Conservation (phyloP, 2,888 invertebrate species). For the Tinea trinotella region DNA sequence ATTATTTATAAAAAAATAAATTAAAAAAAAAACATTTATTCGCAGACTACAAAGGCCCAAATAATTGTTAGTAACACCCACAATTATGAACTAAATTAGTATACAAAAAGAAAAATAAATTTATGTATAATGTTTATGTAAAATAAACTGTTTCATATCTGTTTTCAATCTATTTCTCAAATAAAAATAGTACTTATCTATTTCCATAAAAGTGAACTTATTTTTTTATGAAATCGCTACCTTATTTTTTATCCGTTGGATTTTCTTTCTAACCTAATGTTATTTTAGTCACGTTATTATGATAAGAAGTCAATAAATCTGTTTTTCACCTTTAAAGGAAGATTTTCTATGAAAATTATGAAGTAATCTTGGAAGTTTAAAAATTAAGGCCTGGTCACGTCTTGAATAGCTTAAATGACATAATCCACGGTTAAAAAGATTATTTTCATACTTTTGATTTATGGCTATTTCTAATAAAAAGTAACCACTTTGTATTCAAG, state of each 20-base stretch:
- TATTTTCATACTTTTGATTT: conserved; percentile 14
- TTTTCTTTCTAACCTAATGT: background rate
- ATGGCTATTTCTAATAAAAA: conserved; percentile 8
- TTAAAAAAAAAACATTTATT: background rate
- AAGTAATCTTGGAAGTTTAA: background rate
- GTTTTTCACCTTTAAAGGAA: background rate
- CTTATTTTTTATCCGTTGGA: background rate
- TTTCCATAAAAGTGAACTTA: too few species aligned
- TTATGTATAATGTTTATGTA: background rate
- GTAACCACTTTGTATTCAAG: conserved; percentile 5
- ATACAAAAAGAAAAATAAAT: too few species aligned
- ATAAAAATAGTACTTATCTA: too few species aligned
- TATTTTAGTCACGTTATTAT: background rate
- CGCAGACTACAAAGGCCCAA: background rate
- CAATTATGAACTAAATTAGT: background rate
- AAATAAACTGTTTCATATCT: background rate
- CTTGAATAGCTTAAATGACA: conserved; percentile 14
- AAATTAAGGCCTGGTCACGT: conserved; percentile 9
- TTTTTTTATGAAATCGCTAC: too few species aligned
- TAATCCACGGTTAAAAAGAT: conserved; percentile 12
- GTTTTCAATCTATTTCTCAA: too few species aligned
- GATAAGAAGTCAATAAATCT: background rate
- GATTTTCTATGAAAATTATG: background rate
- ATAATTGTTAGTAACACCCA: background rate
- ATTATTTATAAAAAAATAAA: background rate